phyloP scores from a whole-genome alignment of 1,140 invertebrate genomes.

The Oryctes rhinoceros region DNA sequence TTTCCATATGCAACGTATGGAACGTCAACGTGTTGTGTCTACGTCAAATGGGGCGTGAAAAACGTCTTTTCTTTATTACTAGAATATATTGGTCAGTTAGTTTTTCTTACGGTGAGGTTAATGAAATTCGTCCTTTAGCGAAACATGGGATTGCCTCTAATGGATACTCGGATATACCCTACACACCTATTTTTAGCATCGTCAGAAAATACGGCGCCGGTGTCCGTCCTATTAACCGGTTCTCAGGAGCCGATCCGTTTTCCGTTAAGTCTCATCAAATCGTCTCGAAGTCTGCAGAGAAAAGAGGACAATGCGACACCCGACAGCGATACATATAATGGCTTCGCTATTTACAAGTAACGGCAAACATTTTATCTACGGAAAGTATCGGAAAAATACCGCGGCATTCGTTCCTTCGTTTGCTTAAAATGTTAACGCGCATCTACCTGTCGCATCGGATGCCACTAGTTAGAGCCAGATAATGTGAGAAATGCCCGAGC shows the following conservation, averaged over 20 bases:
- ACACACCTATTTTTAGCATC: background rate
- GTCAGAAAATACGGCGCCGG: background rate
- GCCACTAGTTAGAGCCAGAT: background rate
- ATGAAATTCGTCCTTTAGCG: conserved; percentile 1
- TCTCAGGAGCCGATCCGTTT: background rate
- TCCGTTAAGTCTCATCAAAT: background rate
- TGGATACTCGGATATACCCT: background rate
- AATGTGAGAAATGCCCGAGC: background rate
- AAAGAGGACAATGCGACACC: background rate
- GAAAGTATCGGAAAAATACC: too few relatives aligned
- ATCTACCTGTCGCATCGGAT: background rate
- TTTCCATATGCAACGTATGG: too few relatives aligned
- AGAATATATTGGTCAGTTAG: too few relatives aligned
- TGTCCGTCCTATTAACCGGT: background rate
- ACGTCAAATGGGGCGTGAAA: too few relatives aligned
- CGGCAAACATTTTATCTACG: too few relatives aligned
- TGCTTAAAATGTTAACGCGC: too few relatives aligned
- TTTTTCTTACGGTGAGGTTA: too few relatives aligned
- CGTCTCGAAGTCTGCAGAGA: background rate
- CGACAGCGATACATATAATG: background rate
- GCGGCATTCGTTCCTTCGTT: too few relatives aligned
- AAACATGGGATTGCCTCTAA: background rate
- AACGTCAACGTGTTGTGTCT: background rate
- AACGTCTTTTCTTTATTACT: too few relatives aligned
- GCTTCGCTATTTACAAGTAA: too few relatives aligned